Evolutionary conservation across 2,797 vertebrate genomes (phyloP).

Genomic region (Rhabdomys pumilio): DNA sequence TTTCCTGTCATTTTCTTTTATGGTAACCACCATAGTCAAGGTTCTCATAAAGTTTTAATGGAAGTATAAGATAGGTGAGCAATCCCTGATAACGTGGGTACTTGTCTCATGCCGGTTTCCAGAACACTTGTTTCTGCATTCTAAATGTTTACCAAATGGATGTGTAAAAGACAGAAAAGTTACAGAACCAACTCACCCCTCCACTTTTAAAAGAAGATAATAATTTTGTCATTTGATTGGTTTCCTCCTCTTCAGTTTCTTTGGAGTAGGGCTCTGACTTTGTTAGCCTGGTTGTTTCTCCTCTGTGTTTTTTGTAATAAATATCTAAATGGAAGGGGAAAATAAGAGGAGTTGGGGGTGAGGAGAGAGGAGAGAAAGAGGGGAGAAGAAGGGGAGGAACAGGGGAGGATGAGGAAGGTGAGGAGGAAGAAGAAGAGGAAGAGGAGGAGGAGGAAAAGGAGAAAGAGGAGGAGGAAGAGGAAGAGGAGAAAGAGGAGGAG

Average conservation of each 20-base stretch:
- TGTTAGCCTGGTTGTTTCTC: background rate
- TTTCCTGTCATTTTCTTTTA: background rate
- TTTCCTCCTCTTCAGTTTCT: background rate
- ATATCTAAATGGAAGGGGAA: background rate
- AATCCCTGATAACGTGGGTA: background rate
- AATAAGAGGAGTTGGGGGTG: too few relatives aligned
- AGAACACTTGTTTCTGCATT: background rate
- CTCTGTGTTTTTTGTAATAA: conserved; percentile 34
- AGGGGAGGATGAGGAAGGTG: background rate
- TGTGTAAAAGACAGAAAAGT: background rate
- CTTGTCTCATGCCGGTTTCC: conserved; percentile 9
- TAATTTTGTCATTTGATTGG: conserved; percentile 20
- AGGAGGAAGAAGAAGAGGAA: background rate
- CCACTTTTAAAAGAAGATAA: background rate
- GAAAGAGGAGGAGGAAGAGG: background rate
- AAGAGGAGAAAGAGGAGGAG: background rate
- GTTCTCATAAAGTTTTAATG: conserved; percentile 20
- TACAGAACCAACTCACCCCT: background rate
- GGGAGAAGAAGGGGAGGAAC: too few relatives aligned
- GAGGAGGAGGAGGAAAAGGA: background rate
- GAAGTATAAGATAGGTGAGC: background rate
- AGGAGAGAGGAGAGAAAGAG: background rate
- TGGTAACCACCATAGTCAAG: background rate
- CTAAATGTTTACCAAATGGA: background rate
- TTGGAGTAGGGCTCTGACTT: background rate